Conservation (phyloP, 2,888 invertebrate genomes). For the Idaea biselata region DNA sequence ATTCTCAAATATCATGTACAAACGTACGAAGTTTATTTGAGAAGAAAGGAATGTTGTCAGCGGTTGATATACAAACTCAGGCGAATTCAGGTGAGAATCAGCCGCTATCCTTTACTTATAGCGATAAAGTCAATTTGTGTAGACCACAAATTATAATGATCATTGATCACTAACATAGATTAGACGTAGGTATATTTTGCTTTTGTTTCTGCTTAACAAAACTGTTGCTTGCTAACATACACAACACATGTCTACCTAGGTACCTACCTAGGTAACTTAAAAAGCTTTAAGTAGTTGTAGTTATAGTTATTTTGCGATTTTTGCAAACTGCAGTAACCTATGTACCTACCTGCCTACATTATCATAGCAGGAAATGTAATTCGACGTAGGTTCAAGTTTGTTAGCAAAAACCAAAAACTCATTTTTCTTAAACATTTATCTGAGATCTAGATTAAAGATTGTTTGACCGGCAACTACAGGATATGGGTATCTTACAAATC, state of each 20-base stretch:
- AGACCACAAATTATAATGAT: conserved; percentile 25
- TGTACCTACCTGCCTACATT: not conserved
- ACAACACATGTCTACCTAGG: not conserved
- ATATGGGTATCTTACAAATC: no score
- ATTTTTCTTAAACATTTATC: no score
- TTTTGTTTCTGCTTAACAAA: conserved; percentile 6
- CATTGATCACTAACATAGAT: conserved; percentile 31
- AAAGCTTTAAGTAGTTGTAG: no score
- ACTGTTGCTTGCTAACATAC: not conserved
- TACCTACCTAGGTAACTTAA: no score
- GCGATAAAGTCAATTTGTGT: conserved; percentile 50
- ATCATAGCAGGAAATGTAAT: not conserved
- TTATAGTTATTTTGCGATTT: no score
- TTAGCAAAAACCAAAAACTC: no score
- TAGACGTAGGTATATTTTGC: not conserved
- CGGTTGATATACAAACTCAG: conserved; percentile 70
- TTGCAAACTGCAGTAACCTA: no score
- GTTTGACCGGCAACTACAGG: no score
- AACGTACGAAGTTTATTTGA: conserved; percentile 74
- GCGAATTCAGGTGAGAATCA: conserved; percentile 78
- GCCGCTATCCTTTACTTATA: conserved; percentile 45
- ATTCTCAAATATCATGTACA: conserved; percentile 71
- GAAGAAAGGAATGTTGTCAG: conserved; percentile 73
- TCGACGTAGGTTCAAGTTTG: not conserved
- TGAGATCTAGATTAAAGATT: no score